phyloP scores from a whole-genome alignment of 2,113 vertebrate species.

The Lepus timidus region DNA sequence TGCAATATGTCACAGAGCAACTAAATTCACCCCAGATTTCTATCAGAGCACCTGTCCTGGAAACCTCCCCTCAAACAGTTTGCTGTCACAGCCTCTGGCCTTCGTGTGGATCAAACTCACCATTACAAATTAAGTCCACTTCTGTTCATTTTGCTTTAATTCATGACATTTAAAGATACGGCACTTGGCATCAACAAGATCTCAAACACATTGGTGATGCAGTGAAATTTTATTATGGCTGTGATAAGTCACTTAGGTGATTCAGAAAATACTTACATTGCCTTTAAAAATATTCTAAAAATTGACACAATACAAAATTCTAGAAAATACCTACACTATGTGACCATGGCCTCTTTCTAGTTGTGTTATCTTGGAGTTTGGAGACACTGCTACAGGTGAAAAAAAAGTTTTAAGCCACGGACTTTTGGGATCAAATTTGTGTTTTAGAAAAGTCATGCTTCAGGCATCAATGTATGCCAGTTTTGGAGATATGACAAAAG shows the following conservation, averaged over 20 bases:
- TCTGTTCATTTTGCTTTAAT: conserved; percentile 34
- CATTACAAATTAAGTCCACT: neutral
- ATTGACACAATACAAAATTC: conserved; percentile 31
- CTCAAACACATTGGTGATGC: neutral
- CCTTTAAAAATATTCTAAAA: neutral
- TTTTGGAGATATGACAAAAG: neutral
- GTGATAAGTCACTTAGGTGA: conserved; percentile 2
- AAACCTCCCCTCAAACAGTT: neutral
- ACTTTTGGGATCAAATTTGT: neutral
- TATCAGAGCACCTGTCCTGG: neutral
- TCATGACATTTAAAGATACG: neutral
- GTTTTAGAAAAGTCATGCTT: neutral
- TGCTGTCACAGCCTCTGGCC: neutral
- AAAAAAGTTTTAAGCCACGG: neutral
- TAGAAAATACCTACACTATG: neutral
- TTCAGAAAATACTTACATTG: neutral
- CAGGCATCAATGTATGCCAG: neutral
- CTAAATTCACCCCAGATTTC: neutral
- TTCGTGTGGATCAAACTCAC: neutral
- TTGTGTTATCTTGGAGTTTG: neutral
- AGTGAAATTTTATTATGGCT: neutral
- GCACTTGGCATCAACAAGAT: neutral
- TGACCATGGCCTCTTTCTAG: neutral
- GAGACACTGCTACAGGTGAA: neutral
- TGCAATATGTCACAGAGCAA: neutral